Percentiles rank a stretch among this genome's conserved stretches.
phyloP scores from a whole-genome alignment of 2,888 invertebrate species.

The Drosophila paramelanica region DNA sequence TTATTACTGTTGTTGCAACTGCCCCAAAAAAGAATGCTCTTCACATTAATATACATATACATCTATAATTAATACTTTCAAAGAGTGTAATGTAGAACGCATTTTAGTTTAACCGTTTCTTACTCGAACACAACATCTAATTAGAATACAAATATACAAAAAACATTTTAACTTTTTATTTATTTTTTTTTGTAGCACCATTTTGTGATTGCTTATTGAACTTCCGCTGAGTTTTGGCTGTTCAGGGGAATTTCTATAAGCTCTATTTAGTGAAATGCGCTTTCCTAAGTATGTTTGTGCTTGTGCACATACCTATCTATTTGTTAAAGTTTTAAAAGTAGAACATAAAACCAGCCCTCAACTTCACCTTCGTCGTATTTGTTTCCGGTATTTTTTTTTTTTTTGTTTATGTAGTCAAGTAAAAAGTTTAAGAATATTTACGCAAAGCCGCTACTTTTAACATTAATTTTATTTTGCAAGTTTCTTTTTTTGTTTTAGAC shows the following conservation, averaged over 20 bases:
- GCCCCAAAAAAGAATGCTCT: constrained; percentile 43
- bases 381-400: constrained; percentile 30
- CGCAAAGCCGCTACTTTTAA: neutral
- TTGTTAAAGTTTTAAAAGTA: constrained; percentile 39
- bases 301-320: constrained; percentile 6
- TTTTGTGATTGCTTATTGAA: constrained; percentile 47
- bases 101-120: constrained; percentile 5
- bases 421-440: constrained; percentile 11
- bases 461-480: neutral
- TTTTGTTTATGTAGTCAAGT: constrained; percentile 25
- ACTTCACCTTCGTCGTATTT: constrained; percentile 50
- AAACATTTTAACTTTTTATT: constrained; percentile 8
- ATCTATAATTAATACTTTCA: constrained; percentile 10
- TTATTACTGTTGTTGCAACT: constrained; percentile 24
- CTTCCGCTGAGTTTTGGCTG: constrained; percentile 51
- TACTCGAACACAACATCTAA: constrained; percentile 3
- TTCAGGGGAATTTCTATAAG: constrained; percentile 3
- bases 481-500: neutral
- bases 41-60: constrained; percentile 18
- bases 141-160: neutral
- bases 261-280: constrained; percentile 8
- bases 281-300: constrained; percentile 3
- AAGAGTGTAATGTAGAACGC: constrained; percentile 3
- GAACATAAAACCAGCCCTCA: constrained; percentile 45
- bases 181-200: constrained; percentile 10